phyloP scores from a whole-genome alignment of 1,140 invertebrate species.

The Bombus waltoni region DNA sequence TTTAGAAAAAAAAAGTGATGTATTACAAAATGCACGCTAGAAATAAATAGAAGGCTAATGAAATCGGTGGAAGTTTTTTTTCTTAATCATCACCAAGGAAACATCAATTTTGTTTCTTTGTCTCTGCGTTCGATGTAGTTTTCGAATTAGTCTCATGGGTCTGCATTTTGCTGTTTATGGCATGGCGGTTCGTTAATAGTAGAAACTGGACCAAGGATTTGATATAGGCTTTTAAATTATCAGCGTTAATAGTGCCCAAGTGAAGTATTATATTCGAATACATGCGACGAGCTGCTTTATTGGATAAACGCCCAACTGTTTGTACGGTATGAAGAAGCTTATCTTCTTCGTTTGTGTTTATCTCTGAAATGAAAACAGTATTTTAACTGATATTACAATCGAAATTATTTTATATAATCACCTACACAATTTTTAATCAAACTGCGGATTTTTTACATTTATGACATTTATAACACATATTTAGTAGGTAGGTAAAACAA shows the following conservation, averaged over 20 bases:
- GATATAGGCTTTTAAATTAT: conserved; percentile 85
- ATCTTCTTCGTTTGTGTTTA: conserved; percentile 83
- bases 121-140: background rate
- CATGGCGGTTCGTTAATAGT: conserved; percentile 84
- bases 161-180: conserved; percentile 76
- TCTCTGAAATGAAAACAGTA: conserved; percentile 76
- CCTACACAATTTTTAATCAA: background rate
- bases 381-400: background rate
- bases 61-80: background rate
- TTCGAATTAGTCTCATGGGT: background rate
- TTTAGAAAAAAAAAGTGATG: background rate
- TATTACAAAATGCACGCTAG: background rate
- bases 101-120: conserved; percentile 18
- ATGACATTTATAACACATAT: background rate
- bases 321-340: conserved; percentile 87
- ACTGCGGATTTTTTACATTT: background rate
- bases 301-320: conserved; percentile 87
- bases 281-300: conserved; percentile 87
- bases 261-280: conserved; percentile 86
- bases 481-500: background rate
- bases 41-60: conserved; percentile 4
- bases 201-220: conserved; percentile 85
- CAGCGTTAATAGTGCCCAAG: conserved; percentile 83
- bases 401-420: background rate
- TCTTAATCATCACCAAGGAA: background rate